A percentile compares a stretch with the other conserved stretches of the same genome.
These are phyloP conservation scores for Temnothorax rugatulus DNA, from an alignment of 2,888 invertebrate genomes.

Conservation along the genomic window DNA sequence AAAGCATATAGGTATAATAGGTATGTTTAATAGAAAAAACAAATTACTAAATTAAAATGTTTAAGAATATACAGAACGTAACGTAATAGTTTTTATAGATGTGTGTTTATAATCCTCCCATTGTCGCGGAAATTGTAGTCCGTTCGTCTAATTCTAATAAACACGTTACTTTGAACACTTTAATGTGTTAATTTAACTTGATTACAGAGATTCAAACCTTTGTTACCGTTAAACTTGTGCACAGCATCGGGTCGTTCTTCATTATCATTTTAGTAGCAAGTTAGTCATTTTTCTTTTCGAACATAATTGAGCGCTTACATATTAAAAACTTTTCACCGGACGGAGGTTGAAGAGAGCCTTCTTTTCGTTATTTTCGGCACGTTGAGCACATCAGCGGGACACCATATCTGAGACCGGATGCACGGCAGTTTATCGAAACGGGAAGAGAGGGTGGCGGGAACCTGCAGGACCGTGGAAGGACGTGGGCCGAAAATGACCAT, in stretches of 20 bases:
- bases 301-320: slow-evolving; percentile 38
- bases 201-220: slow-evolving; percentile 3
- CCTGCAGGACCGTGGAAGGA: slow-evolving; percentile 63
- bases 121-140: background rate
- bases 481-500: slow-evolving; percentile 76
- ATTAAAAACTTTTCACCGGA: slow-evolving; percentile 32
- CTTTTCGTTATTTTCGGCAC: slow-evolving; percentile 58
- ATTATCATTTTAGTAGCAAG: slow-evolving; percentile 41
- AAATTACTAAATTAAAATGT: background rate
- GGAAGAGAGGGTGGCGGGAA: slow-evolving; percentile 62
- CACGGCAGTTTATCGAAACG: slow-evolving; percentile 72
- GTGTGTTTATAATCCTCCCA: background rate
- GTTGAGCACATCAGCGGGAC: slow-evolving; percentile 48
- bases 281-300: background rate
- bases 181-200: slow-evolving; percentile 8
- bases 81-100: background rate
- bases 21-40: background rate
- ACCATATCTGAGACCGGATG: slow-evolving; percentile 71
- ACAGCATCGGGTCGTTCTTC: slow-evolving; percentile 27
- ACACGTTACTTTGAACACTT: background rate
- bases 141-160: slow-evolving; percentile 26
- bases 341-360: background rate
- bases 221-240: slow-evolving; percentile 1
- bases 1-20: background rate
- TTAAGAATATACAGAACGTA: background rate